Evolutionary conservation across 2,113 vertebrate species (phyloP).

Genomic region (Leptosomus discolor): DNA sequence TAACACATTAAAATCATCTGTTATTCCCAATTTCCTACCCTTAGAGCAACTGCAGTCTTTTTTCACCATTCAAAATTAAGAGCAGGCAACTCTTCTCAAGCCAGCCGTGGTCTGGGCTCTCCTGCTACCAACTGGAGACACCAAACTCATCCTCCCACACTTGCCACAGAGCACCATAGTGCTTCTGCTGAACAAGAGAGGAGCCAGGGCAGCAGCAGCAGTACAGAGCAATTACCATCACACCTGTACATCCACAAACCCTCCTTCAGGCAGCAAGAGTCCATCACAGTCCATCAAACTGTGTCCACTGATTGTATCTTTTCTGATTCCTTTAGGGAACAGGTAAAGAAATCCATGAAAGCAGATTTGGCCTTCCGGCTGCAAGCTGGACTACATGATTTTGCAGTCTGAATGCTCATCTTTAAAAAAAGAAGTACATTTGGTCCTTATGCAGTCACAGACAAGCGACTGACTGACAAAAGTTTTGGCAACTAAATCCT

Average conservation of each 20-base stretch:
- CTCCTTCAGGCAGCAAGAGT: not conserved
- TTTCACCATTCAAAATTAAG: not conserved
- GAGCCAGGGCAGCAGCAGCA: not conserved
- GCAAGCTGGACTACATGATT: not conserved
- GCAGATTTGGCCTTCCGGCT: not conserved
- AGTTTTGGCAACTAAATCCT: not conserved
- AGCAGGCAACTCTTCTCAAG: not conserved
- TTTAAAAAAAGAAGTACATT: not conserved
- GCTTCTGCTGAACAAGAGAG: not conserved
- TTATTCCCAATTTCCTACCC: not conserved
- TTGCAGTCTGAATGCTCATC: not conserved
- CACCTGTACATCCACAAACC: not conserved
- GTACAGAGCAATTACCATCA: not conserved
- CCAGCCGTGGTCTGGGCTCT: not conserved
- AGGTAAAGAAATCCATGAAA: not conserved
- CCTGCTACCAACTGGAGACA: not conserved
- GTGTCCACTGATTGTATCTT: not conserved
- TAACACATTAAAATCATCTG: not conserved
- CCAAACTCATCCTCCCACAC: not conserved
- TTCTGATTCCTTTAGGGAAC: not conserved
- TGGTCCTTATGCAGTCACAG: not conserved
- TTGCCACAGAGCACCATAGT: not conserved
- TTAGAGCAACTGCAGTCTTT: not conserved
- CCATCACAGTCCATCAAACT: not conserved
- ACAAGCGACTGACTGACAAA: no score